Base-by-base conservation (phyloP, 2,888 invertebrate genomes). In the Cenopis cana region DNA sequence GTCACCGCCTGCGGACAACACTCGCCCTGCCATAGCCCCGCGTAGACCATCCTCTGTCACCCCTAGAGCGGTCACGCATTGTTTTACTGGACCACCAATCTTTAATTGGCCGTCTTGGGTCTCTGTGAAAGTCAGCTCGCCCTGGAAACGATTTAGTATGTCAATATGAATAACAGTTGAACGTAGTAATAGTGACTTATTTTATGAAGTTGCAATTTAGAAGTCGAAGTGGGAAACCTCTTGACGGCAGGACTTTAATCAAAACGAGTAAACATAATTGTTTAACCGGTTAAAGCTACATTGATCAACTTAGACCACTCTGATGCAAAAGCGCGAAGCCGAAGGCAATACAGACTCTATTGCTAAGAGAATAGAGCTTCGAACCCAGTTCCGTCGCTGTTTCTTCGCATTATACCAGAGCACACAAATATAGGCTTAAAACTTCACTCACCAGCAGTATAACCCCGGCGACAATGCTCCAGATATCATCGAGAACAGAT, bases 381-480 rank as follows among this genome's bases (percentile, higher is more conserved):
- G 36, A 36, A 10, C 36, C 36, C 1, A 12, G 14, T 41, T 12
- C 41, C 41, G n/a, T 46, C 14, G 14, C 54, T 14, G 24, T 14
- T 24, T 14, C 55, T 14, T 55, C 5, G 1, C 18, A n/a, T 11
- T 11, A 10, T 11, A 36, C 17, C 10, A 50, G 14, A 49, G 29
- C 4, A 20, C 24, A 50, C 10, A 55, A 29, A 18, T 17, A 17
- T 33, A 62, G n/a, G 33, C 12, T 36, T 50, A 4, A 33, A 36
- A 62, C 12, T 61, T 4, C 50, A 77, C 94, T 94, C 81, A 97
- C 99, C 94, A 99, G 89, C 83, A 99, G 96, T 68, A 99, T 90
- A 75, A 99, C 96, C 14, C 98, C 98, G 29, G 97, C 98, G 1
- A 99, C 96, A 0, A 98, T 95, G 71, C 96, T 96, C 99, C 99